Conservation (phyloP, 2,888 invertebrate species). For the Allacma fusca region DNA sequence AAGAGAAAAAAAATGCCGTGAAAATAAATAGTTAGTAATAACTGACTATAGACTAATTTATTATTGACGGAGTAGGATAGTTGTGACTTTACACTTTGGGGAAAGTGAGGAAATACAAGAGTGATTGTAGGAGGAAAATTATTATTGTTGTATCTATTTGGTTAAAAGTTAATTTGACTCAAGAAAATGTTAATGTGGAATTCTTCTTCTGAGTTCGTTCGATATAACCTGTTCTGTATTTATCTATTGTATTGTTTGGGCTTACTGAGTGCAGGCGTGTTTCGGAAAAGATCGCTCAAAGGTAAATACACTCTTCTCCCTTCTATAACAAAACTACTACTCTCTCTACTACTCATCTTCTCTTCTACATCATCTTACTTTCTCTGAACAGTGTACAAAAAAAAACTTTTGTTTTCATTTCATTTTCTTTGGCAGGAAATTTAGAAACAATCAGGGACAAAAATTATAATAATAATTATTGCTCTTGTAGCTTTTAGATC, state of each 20-base stretch:
- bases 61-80: no score
- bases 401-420: background rate
- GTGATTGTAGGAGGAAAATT: no score
- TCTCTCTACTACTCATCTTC: conserved; percentile 38
- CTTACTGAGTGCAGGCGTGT: conserved; percentile 75
- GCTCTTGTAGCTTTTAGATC: no score
- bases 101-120: no score
- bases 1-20: no score
- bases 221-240: conserved; percentile 39
- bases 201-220: conserved; percentile 40
- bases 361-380: conserved; percentile 24
- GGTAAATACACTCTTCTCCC: conserved; percentile 70
- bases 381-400: conserved; percentile 13
- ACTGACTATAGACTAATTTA: no score
- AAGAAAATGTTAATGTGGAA: background rate
- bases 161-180: background rate
- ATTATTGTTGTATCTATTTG: no score
- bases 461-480: no score
- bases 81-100: no score
- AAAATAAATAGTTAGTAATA: no score
- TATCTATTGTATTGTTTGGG: conserved; percentile 59
- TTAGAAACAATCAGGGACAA: background rate
- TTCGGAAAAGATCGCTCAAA: conserved; percentile 97
- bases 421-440: background rate
- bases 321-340: conserved; percentile 45